Conservation (phyloP, 2,888 invertebrate species). For the Zele albiditarsus region DNA sequence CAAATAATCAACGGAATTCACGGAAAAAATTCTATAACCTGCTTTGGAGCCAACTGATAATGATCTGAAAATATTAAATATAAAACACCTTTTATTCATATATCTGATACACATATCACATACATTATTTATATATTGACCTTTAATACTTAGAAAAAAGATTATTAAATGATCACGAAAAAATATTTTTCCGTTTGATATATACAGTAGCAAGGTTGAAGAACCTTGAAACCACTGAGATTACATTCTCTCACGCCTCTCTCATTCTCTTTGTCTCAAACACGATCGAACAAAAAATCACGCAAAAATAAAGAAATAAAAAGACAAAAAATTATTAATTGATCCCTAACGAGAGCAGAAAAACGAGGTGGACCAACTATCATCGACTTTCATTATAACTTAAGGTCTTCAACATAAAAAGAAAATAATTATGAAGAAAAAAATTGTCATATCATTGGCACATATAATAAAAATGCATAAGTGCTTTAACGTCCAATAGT, state of each 20-base stretch:
- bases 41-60: constrained; percentile 93
- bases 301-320: constrained; percentile 13
- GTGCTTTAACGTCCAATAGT: neutral
- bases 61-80: constrained; percentile 78
- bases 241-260: constrained; percentile 26
- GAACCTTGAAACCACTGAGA: constrained; percentile 27
- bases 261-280: constrained; percentile 29
- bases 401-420: constrained; percentile 13
- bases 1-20: constrained; percentile 87
- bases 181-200: constrained; percentile 27
- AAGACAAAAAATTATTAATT: neutral
- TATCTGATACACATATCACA: neutral
- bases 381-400: neutral
- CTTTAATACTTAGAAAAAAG: constrained; percentile 29
- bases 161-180: constrained; percentile 1
- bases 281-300: neutral
- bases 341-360: neutral
- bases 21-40: constrained; percentile 91
- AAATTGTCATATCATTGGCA: constrained; percentile 8
- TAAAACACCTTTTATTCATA: constrained; percentile 3
- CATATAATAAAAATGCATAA: neutral
- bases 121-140: constrained; percentile 18
- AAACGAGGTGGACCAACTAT: neutral
- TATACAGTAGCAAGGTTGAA: constrained; percentile 31
- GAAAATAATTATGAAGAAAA: neutral